Evolutionary conservation across 2,113 vertebrate genomes (phyloP), one percentile per base, ranked within the genome.

Genomic region (Micronycteris hirsuta): DNA sequence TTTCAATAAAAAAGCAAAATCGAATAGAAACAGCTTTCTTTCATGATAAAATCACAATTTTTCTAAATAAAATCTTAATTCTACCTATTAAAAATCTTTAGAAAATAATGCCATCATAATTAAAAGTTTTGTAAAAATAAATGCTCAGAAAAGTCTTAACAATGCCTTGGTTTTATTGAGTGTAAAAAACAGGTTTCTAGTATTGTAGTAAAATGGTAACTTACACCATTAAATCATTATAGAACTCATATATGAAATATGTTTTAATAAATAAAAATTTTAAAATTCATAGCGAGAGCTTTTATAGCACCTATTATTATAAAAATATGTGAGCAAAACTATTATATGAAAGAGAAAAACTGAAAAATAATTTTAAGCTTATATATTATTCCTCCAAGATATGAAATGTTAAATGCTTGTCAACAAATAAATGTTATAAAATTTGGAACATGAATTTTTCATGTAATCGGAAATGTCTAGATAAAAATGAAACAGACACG

Each of bases 21-120:
- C 13, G 93, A 73, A 84, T 36, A 84, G 68, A 80, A 97, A 86
- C 7, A 95, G 2, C 24, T 91, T 86, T 95, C 17, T 74, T 93
- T 81, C 43, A 78, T 71, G 7, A 38, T n/a, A 77, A 91, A 77
- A 86, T 73, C 81, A 68, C 28, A 6, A 52, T 2, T 96, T 88
- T 88, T 36, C 47, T 89, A 78, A 86, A 89, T 94, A 73, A 93
- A 94, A 82, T 52, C 22, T 65, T 49, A 96, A 67, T 49, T 81
- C 28, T 89, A 49, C 49, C 71, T 85, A 71, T 85, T 86, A 73
- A 93, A 95, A 93, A 85, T 58, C 49, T 76, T 85, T 41, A 77
- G 45, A 89, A 94, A 95, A 93, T 70, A 80, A 80, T 45, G 33
- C 3, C 82, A 41, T 47, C 15, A 93, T 24, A 86, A 24, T 33